These are phyloP conservation scores for Smittia aterrima DNA, from an alignment of 2,888 invertebrate species.

Conservation along the genomic window DNA sequence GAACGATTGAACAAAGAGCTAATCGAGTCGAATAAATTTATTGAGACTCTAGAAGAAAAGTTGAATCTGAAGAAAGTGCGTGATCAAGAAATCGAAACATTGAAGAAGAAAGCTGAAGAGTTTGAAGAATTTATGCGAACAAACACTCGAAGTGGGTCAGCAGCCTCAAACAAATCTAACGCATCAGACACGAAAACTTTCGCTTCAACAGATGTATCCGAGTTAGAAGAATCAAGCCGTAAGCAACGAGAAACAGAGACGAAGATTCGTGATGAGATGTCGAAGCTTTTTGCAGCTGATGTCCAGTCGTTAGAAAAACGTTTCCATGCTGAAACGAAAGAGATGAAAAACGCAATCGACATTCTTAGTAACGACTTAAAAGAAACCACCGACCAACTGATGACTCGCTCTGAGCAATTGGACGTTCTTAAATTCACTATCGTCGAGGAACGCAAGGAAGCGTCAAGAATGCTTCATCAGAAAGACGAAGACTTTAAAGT, in stretches of 20 bases:
- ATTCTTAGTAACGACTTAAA: slow-evolving; percentile 49
- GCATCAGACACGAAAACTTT: slow-evolving; percentile 47
- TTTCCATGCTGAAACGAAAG: slow-evolving; percentile 53
- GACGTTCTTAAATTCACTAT: slow-evolving; percentile 52
- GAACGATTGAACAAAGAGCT: slow-evolving; percentile 43
- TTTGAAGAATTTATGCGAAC: slow-evolving; percentile 64
- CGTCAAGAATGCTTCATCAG: slow-evolving; percentile 47
- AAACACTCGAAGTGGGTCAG: slow-evolving; percentile 50
- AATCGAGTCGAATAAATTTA: slow-evolving; percentile 43
- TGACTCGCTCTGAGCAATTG: slow-evolving; percentile 50
- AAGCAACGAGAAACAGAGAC: slow-evolving; percentile 52
- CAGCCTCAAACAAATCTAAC: slow-evolving; percentile 45
- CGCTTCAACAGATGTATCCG: slow-evolving; percentile 53
- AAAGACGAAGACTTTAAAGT: slow-evolving; percentile 46
- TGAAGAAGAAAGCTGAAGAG: slow-evolving; percentile 63
- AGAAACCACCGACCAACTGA: slow-evolving; percentile 46
- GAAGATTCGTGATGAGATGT: slow-evolving; percentile 66
- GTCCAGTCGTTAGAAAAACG: slow-evolving; percentile 60
- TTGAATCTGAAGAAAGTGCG: slow-evolving; percentile 56
- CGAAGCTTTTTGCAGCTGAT: slow-evolving; percentile 63
- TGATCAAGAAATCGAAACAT: slow-evolving; percentile 60
- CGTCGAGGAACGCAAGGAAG: slow-evolving; percentile 51
- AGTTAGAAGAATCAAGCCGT: slow-evolving; percentile 47
- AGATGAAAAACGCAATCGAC: slow-evolving; percentile 47
- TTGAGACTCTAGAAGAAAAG: slow-evolving; percentile 50